Base-by-base conservation (phyloP, 2,888 invertebrate species). In the Melanchra persicariae region DNA sequence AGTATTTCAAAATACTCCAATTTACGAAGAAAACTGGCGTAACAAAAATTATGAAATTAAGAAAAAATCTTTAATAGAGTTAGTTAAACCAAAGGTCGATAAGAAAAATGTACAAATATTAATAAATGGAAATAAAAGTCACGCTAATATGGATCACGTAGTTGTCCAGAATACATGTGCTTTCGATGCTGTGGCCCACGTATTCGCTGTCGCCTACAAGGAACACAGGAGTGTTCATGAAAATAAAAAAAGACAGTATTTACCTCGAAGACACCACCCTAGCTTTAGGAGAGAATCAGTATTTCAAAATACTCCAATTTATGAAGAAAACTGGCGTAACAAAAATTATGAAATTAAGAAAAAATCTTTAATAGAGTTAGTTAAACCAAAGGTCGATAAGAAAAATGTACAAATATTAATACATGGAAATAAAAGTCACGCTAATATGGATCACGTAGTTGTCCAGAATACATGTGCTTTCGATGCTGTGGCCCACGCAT, bases 1-100 rank as follows among this genome's bases (percentile, higher is more conserved):
- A 51, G 59, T 66, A 58, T 66, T 66, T 66, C 49, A 66, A 66
- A 66, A 66, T 58, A 58, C 22, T 51, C 66, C 66, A 49, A 66
- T 58, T 57, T 51, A 58, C 17, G 66, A 66, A 40, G 66, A 66
- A 66, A 66, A 66, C 49, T 59, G 66, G 66, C 58, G 51, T 49
- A 58, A 66, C 49, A 66, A 66, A 49, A 49, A 10, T 22, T 8
- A 22, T 49, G 49, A 22, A 22, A 9, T 22, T 49, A n/a, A 22
- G 22, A 49, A 49, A 49, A 49, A 49, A 49, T 22, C 22, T 49
- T 22, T 22, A 10, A 22, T 22, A 22, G 22, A 22, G 22, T 49
- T 49, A 49, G 22, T 22, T 49, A 30, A 30, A 30, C 30, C 30
- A 22, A 49, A 49, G 9, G 49, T 49, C 49, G 8, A 49, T 22